Percentiles rank a stretch among this genome's conserved stretches.
Evolutionary conservation across 2,113 vertebrate genomes (phyloP).

Genomic region (Aepyceros melampus): DNA sequence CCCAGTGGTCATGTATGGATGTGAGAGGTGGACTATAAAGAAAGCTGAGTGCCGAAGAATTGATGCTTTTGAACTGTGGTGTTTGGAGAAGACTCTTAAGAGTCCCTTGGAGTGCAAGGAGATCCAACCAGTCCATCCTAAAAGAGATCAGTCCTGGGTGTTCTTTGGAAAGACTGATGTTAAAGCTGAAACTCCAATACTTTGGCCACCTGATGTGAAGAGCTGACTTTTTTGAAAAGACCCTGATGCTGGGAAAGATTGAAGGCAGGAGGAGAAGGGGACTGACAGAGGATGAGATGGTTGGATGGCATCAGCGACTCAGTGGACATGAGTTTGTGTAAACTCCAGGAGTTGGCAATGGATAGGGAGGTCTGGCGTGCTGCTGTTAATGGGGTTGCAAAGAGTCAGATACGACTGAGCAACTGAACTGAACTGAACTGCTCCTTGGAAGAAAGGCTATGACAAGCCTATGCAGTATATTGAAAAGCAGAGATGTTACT

Average conservation of each 20-base stretch:
- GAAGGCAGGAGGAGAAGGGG: not conserved
- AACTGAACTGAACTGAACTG: not conserved
- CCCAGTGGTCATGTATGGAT: not conserved
- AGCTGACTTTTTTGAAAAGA: not conserved
- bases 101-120: not conserved
- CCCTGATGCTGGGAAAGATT: not conserved
- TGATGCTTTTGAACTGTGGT: not conserved
- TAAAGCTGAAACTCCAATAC: not conserved
- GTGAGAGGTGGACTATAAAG: not conserved
- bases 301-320: not conserved
- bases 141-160: not conserved
- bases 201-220: not conserved
- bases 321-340: not conserved
- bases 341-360: rapidly evolving
- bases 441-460: not conserved
- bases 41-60: not conserved
- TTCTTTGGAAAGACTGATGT: not conserved
- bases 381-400: not conserved
- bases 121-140: not conserved
- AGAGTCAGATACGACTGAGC: rapidly evolving
- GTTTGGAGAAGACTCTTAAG: not conserved
- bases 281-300: not conserved
- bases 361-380: rapidly evolving
- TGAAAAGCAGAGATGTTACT: not conserved
- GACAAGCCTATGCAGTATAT: not conserved